These are phyloP conservation scores for Philypnodon macrostomus DNA, from an alignment of 2,797 vertebrate species.

Conservation along the genomic window DNA sequence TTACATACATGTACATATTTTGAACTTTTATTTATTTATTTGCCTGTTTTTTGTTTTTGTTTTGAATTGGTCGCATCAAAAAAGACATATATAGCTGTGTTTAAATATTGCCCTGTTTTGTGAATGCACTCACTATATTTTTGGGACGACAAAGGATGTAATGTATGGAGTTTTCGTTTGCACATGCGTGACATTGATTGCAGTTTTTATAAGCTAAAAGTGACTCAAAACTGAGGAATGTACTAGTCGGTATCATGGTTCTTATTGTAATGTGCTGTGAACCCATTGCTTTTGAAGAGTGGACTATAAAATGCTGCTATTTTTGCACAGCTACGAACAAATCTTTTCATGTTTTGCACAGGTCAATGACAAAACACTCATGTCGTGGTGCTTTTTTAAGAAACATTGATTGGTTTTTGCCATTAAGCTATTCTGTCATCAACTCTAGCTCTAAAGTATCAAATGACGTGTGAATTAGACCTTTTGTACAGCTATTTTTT, in stretches of 20 bases:
- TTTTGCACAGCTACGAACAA: constrained; percentile 73
- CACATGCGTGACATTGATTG: constrained; percentile 30
- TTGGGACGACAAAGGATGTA: constrained; percentile 28
- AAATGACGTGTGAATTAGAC: constrained; percentile 37
- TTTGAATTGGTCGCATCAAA: no score
- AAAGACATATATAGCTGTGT: constrained; percentile 21
- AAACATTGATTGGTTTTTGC: constrained; percentile 40
- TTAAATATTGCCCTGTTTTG: constrained; percentile 28
- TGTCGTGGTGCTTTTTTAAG: constrained; percentile 39
- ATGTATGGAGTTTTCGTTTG: constrained; percentile 29
- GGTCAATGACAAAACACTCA: constrained; percentile 39
- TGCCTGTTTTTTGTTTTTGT: constrained; percentile 27
- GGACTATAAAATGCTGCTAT: constrained; percentile 67
- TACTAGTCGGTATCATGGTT: constrained; percentile 36
- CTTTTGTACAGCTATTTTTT: constrained; percentile 57
- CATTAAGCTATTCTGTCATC: constrained; percentile 35
- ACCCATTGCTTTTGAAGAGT: no score
- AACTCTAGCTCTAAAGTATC: constrained; percentile 31
- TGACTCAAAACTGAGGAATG: constrained; percentile 30
- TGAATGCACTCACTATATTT: constrained; percentile 31
- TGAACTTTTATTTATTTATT: constrained; percentile 23
- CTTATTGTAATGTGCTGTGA: constrained; percentile 53
- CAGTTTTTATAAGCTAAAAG: constrained; percentile 50
- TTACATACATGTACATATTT: constrained; percentile 66
- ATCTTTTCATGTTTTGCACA: constrained; percentile 64